Evolutionary conservation across 2,113 vertebrate genomes (phyloP).

Genomic region (Tragelaphus buxtoni): DNA sequence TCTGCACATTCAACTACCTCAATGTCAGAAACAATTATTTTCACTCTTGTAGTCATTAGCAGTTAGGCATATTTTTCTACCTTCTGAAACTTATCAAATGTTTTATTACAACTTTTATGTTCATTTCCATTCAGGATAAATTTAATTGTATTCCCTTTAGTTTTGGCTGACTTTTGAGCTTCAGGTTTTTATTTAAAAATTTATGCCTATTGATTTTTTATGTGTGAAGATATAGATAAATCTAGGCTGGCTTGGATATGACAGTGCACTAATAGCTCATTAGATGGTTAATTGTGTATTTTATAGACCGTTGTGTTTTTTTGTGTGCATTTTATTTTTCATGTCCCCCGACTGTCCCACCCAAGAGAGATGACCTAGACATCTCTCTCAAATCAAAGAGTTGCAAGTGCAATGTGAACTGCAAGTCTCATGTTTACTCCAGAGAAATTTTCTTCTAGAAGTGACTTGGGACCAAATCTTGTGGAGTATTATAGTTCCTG

Average conservation of each 20-base stretch:
- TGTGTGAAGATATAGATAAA: background rate
- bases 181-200: slow-evolving; percentile 1
- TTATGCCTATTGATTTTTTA: slow-evolving; percentile 34
- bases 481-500: background rate
- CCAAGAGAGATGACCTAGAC: background rate
- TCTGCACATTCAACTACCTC: slow-evolving; percentile 46
- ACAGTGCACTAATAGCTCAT: background rate
- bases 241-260: background rate
- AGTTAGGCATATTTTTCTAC: slow-evolving; percentile 57
- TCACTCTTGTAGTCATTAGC: slow-evolving; percentile 63
- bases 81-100: slow-evolving; percentile 61
- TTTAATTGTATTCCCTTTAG: slow-evolving; percentile 29
- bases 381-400: background rate
- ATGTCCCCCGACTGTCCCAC: background rate
- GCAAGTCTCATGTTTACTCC: background rate
- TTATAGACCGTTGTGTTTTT: slow-evolving; percentile 10
- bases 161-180: slow-evolving; percentile 14
- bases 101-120: slow-evolving; percentile 46
- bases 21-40: slow-evolving; percentile 59
- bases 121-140: slow-evolving; percentile 36
- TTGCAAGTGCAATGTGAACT: background rate
- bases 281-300: slow-evolving; percentile 49
- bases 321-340: slow-evolving; percentile 23
- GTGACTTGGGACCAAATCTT: background rate
- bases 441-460: slow-evolving; percentile 1